Base-by-base conservation (phyloP, 2,797 vertebrate species). In the Alosa sapidissima region DNA sequence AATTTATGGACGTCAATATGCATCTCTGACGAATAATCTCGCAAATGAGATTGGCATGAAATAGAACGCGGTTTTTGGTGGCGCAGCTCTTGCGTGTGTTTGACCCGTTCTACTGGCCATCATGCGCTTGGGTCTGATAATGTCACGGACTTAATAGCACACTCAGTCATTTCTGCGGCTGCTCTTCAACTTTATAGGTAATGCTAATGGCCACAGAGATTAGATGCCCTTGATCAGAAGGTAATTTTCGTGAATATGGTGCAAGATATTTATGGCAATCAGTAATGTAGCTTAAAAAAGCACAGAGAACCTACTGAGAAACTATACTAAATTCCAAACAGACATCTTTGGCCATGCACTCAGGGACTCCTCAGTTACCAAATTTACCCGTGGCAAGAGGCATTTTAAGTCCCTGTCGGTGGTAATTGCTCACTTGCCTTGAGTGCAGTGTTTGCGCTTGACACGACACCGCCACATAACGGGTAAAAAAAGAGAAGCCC, bases 351-450 rank as follows among this genome's bases (percentile, higher is more conserved):
- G 41, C 33, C 68, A 45, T 45, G 41, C 36, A 6, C 68, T 45
- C 14, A 6, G 68, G 68, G 68, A 36, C 68, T 45, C 65, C 65
- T 33, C 68, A 45, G 36, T 75, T 75, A 75, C 68, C 68, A 75
- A 45, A 75, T 41, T 75, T 41, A 75, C 68, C 36, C 33, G 36
- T 75, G 36, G 65, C 41, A 68, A 68, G 11, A 68, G 28, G 65
- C 68, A 45, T 75, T 75, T 75, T 75, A 75, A 75, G 33, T 75
- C 36, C 14, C 68, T 75, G 68, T 45, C 68, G 14, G 68, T 36
- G 14, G 65, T 45, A 75, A 75, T 75, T 75, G 68, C 68, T 75
- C 36, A 75, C 68, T 75, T 75, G 68, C 68, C 68, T 75, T 75
- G 6, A 75, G 68, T 75, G 33, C 68, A 75, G 36, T 36, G 36